phyloP scores from a whole-genome alignment of 2,113 vertebrate species.

The Corythornis cristatus region DNA sequence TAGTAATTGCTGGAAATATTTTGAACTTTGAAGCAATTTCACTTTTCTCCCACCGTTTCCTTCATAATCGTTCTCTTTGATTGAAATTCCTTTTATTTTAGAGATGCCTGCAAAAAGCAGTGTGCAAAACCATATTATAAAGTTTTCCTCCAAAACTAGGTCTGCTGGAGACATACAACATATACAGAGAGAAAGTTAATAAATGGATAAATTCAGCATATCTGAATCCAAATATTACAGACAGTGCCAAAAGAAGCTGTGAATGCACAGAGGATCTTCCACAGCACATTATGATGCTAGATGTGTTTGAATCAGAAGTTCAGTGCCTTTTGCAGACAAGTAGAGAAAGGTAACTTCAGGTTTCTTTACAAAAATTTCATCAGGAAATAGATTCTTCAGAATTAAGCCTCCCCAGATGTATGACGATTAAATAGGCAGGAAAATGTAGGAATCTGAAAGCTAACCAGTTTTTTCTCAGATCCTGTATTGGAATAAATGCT shows the following conservation, averaged over 20 bases:
- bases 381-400: not conserved
- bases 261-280: not conserved
- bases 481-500: not conserved
- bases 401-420: not conserved
- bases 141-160: not conserved
- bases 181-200: not conserved
- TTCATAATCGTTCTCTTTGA: not conserved
- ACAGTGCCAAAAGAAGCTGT: not conserved
- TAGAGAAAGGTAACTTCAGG: not conserved
- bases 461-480: not conserved
- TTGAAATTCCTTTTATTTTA: not conserved
- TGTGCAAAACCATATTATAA: not conserved
- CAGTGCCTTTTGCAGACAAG: not conserved
- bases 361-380: not conserved
- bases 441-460: not conserved
- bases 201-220: not conserved
- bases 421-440: not conserved
- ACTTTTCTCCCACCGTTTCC: not conserved
- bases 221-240: not conserved
- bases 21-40: not conserved
- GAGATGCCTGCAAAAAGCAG: not conserved
- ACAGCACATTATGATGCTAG: not conserved
- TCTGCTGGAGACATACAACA: not conserved
- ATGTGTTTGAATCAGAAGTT: not conserved
- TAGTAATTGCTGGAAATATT: constrained; percentile 18